phyloP scores from a whole-genome alignment of 2,113 vertebrate genomes.

The Toxotes chatareus region DNA sequence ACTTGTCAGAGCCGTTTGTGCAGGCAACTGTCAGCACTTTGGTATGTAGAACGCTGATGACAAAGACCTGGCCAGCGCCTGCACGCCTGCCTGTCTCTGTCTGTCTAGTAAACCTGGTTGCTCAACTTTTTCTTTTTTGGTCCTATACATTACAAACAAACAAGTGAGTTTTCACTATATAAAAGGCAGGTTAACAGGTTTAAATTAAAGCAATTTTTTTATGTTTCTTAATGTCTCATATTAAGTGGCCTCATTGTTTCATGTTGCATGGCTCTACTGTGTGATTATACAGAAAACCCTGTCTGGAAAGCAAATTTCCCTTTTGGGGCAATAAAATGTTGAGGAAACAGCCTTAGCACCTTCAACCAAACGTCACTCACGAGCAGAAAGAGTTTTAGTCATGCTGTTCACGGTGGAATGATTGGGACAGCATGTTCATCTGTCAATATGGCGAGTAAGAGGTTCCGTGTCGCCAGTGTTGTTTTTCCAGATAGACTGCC shows the following conservation, averaged over 20 bases:
- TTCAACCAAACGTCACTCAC: neutral
- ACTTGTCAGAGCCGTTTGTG: slow-evolving; percentile 78
- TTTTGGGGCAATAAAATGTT: slow-evolving; percentile 34
- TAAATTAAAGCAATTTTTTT: slow-evolving; percentile 23
- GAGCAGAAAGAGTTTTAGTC: neutral
- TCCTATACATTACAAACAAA: neutral
- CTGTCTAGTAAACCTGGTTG: slow-evolving; percentile 49
- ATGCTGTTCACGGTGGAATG: neutral
- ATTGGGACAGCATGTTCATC: neutral
- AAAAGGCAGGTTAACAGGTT: slow-evolving; percentile 37
- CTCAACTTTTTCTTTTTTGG: slow-evolving; percentile 38
- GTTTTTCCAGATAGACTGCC: slow-evolving; percentile 58
- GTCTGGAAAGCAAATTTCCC: slow-evolving; percentile 47
- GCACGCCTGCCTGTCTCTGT: slow-evolving; percentile 58
- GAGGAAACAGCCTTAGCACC: neutral
- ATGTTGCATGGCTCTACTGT: slow-evolving; percentile 1
- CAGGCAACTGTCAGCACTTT: slow-evolving; percentile 73
- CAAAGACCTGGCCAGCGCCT: slow-evolving; percentile 61
- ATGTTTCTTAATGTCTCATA: slow-evolving; percentile 32
- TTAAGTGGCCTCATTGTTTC: slow-evolving; percentile 21
- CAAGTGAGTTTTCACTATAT: neutral
- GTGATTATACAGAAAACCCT: slow-evolving; percentile 27
- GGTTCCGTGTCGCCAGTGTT: neutral
- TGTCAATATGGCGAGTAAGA: slow-evolving; percentile 1
- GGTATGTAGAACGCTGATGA: slow-evolving; percentile 73